Base-by-base conservation (phyloP, 2,888 invertebrate species). In the Drosophila imparisetae region DNA sequence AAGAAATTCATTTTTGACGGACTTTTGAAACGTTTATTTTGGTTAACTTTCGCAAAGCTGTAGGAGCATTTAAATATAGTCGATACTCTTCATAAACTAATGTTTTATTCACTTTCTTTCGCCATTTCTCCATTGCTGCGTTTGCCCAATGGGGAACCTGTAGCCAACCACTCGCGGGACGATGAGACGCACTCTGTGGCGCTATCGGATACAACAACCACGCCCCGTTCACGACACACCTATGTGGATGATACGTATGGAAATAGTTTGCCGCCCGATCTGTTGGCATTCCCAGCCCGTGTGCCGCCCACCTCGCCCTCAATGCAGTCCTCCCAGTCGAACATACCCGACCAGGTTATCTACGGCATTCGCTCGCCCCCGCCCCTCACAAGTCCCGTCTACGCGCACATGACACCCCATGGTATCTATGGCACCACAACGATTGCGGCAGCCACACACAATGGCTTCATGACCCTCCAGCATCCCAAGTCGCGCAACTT, bases 381-480 rank as follows among this genome's bases (percentile, higher is more conserved):
- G 24, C 94, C 94, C 8, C 80, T 94, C 0, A 94, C 95, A 77
- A 96, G 95, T 81, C 96, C 96, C 8, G 94, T 96, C 18, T 95
- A 95, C 65, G 90, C 92, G 32, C 92, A 93, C 52, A 91, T 91
- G 69, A 90, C 91, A 49, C 90, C 91, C 4, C 92, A 92, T 58
- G 91, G 92, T 36, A 94, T 96, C 61, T 96, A 95, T 86, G 95
- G 95, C 55, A 94, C 94, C n/a, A 91, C 92, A 8, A 87, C 92
- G 7, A 86, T 92, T 50, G 94, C 95, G 81, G 80, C 91, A 10
- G 85, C 91, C 54, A 85, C 91, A 34, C 94, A 95, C 66, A 95
- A 94, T 75, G 94, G 95, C 2, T 97, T 96, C 92, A 95, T 97
- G 91, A 97, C 97, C 4, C 92, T 97, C 65, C 97, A 97, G 13